Base-by-base conservation (phyloP, 2,113 vertebrate genomes). In the Ochotona curzoniae region DNA sequence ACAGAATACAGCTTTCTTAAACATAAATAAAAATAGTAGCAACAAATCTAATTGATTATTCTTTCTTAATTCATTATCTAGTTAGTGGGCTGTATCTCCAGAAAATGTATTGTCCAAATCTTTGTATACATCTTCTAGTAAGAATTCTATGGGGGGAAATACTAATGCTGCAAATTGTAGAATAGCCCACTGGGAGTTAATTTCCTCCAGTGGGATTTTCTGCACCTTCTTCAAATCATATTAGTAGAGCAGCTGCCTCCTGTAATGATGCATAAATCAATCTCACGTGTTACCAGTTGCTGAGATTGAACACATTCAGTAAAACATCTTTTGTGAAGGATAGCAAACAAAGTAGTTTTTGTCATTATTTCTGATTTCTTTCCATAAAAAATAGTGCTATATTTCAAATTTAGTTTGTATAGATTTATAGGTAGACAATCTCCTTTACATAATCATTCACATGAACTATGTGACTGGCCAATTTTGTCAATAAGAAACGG, bases 261-360 rank as follows among this genome's bases (percentile, higher is more conserved):
- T 79, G 74, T 92, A 92, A 88, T 92, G 94, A 96, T 79, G 32
- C 20, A 92, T 86, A 93, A 94, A 89, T 96, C 94, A 96, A 88
- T 83, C 35, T 26, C 32, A 78, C 15, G 74, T 38, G 70, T 30
- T 81, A 86, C 28, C 81, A 74, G 2, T 73, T 90, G 49, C 64
- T 71, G 47, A 73, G 54, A 95, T 84, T 14, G 51, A 79, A 67
- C n/a, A 84, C 57, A 85, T 87, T 71, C 51, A 67, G 23, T 71
- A 25, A 54, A 83, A 80, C 49, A 28, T 64, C 83, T 94, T 60
- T 57, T 83, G 28, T 18, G 49, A 83, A 32, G 14, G 25, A 35
- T 25, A 92, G 26, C n/a, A 86, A 83, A 71, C 11, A 64, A 91
- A 91, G 83, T 67, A 8, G 1, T 69, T 83, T 82, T 79, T 61